Evolutionary conservation across 2,113 vertebrate genomes (phyloP), one percentile per base, ranked within the genome.

Genomic region (Brachyhypopomus occidentalis): DNA sequence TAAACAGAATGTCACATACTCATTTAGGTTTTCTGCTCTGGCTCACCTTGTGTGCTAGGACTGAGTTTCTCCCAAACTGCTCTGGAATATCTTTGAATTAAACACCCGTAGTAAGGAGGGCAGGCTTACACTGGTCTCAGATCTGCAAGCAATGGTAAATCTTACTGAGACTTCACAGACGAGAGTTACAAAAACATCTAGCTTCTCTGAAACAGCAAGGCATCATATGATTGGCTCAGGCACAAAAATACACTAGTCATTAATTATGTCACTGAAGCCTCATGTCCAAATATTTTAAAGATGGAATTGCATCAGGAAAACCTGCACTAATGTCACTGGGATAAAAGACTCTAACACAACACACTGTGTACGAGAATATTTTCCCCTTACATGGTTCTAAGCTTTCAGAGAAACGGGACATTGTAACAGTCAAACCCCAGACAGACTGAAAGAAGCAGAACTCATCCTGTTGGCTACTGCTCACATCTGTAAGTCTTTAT

Each of bases 291-390:
- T 25, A 27, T 45, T 76, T 76, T 16, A 76, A 45, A 45, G 5
- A 6, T 45, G 8, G 12, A 14, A 11, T 11, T 52, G 45, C 45
- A 30, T 52, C 12, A 2, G 45, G 45, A 12, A 52, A 52, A 20
- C 59, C 59, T 76, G 74, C 59, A 56, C 58, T 63, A 41, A 76
- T 76, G 74, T 60, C 45, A 58, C 4, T 63, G 59, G 58, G 74
- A 63, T 23, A 45, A 17, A 45, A 16, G 7, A 52, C 45, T 52
- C 41, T 45, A 45, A 45, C 41, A 38, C 38, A 45, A 45, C 41
- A 45, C 41, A 45, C 9, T 45, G 41, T 45, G 41, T 7, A 45
- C 41, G 2, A 12, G 45, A 52, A 52, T 52, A 14, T 52, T 52
- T 14, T 52, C 45, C 7, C 45, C 45, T 14, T 52, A 14, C 45